phyloP scores from a whole-genome alignment of 64 coral and sea anemone genomes.

The Montipora cactus region DNA sequence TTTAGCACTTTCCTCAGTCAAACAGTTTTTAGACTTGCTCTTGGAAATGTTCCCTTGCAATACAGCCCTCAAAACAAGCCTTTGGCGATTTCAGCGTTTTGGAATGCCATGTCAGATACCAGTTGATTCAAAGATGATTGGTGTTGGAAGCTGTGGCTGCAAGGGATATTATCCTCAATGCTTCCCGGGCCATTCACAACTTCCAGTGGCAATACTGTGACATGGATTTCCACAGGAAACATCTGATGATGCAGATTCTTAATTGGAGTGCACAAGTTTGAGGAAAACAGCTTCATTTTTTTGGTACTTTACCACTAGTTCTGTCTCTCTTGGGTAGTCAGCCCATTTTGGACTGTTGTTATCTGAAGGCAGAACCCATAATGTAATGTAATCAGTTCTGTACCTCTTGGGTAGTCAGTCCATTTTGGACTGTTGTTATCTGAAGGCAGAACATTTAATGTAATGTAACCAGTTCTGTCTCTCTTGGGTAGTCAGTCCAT shows the following conservation, averaged over 20 bases:
- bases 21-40: constrained; percentile 36
- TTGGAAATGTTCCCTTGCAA: not conserved
- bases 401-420: no score
- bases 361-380: no score
- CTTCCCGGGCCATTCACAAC: not conserved
- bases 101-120: constrained; percentile 23
- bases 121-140: constrained; percentile 23
- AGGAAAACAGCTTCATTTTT: no score
- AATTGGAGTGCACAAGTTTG: no score
- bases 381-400: no score
- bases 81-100: constrained; percentile 45
- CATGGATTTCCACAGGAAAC: constrained; percentile 9
- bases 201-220: constrained; percentile 7
- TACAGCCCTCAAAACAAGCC: not conserved
- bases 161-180: not conserved
- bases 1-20: constrained; percentile 9
- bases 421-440: no score
- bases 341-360: no score
- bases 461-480: no score
- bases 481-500: no score
- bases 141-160: constrained; percentile 34
- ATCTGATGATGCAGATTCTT: not conserved
- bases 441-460: no score
- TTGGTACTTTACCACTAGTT: no score
- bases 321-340: no score